A percentile compares a stretch with the other conserved stretches of the same genome.
These are phyloP conservation scores for Apocrypta bakeri DNA, from an alignment of 1,140 invertebrate species.

Conservation along the genomic window DNA sequence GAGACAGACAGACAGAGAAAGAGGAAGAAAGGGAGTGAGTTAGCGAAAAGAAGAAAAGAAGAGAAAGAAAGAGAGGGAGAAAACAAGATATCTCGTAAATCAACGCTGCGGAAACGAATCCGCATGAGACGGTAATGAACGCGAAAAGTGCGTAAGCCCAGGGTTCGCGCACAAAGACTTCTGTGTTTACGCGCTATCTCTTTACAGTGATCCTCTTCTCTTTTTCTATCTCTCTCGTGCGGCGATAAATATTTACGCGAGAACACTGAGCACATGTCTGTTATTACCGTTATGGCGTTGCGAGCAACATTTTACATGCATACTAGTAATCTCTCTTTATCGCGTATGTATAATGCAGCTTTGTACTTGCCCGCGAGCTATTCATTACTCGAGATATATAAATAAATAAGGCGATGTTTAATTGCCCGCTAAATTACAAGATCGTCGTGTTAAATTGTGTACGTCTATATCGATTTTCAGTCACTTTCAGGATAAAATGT, in stretches of 20 bases:
- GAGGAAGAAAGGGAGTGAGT: neutral
- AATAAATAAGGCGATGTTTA: neutral
- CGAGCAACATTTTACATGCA: neutral
- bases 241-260: constrained; percentile 29
- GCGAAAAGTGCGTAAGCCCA: constrained; percentile 57
- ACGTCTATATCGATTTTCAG: no score
- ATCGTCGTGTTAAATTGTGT: neutral
- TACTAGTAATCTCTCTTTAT: neutral
- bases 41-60: no score
- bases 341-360: neutral
- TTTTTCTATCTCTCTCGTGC: neutral
- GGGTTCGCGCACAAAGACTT: constrained; percentile 56
- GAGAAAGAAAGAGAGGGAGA: neutral
- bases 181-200: constrained; percentile 58
- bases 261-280: neutral
- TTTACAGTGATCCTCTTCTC: neutral
- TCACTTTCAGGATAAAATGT: no score
- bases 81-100: constrained; percentile 22
- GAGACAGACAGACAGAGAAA: neutral
- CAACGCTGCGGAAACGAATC: constrained; percentile 1
- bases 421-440: neutral
- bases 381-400: neutral
- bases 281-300: neutral
- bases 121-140: constrained; percentile 50
- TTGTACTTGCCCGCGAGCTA: neutral